phyloP scores from a whole-genome alignment of 2,797 vertebrate genomes.

The Tapirus indicus region DNA sequence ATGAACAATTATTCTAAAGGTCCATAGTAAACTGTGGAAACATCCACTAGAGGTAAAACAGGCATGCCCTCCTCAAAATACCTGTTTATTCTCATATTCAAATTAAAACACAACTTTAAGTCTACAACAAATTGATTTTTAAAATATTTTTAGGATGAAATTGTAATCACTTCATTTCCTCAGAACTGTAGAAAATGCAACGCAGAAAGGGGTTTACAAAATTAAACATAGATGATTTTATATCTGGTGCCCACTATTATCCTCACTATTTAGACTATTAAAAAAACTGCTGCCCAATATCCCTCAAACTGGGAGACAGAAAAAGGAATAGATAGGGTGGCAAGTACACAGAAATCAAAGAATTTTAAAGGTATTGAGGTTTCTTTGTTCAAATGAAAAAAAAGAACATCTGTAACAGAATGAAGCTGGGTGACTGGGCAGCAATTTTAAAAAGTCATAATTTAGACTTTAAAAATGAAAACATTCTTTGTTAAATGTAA shows the following conservation, averaged over 20 bases:
- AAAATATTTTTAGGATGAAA: constrained; percentile 37
- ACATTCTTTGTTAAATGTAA: background rate
- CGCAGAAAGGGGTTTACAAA: background rate
- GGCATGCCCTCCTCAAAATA: constrained; percentile 8
- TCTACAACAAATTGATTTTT: background rate
- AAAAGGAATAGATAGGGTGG: background rate
- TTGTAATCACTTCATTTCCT: background rate
- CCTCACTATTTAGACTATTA: background rate
- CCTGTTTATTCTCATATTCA: constrained; percentile 13
- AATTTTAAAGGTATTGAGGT: background rate
- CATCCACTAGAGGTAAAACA: background rate
- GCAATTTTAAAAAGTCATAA: background rate
- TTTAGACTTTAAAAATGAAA: background rate
- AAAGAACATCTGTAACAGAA: constrained; percentile 20
- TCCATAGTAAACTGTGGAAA: background rate
- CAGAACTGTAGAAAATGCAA: constrained; percentile 25
- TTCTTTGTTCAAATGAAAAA: constrained; percentile 24
- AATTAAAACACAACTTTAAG: background rate
- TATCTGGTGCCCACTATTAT: constrained; percentile 20
- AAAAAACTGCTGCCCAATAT: background rate
- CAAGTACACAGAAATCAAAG: background rate
- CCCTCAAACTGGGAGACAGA: background rate
- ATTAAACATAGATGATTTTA: background rate
- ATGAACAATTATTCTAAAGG: background rate
- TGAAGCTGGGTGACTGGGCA: background rate